phyloP scores from a whole-genome alignment of 2,888 invertebrate species.

The Nomada hirtipes region DNA sequence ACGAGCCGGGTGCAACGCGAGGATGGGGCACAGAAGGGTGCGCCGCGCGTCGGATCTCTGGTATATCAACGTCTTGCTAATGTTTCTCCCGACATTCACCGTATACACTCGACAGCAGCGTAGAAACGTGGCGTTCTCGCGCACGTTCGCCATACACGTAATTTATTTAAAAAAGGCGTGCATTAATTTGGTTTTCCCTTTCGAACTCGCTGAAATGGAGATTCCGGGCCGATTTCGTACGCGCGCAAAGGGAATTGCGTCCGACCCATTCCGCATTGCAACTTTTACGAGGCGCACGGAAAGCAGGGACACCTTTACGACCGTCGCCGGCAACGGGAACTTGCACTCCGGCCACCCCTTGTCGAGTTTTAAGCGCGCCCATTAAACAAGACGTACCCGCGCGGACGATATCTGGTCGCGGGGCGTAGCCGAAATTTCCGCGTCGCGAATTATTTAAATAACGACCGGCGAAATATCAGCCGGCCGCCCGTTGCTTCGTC shows the following conservation, averaged over 20 bases:
- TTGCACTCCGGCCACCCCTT: conserved; percentile 44
- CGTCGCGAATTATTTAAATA: conserved; percentile 56
- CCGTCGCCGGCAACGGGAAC: conserved; percentile 49
- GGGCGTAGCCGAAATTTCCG: conserved; percentile 46
- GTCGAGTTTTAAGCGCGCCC: conserved; percentile 60
- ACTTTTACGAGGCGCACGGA: conserved; percentile 65
- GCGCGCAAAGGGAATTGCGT: conserved; percentile 15
- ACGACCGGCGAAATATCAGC: conserved; percentile 37
- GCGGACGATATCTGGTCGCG: conserved; percentile 26
- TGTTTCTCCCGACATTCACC: conserved; percentile 42
- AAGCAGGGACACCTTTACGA: conserved; percentile 61
- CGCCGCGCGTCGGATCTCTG: conserved; percentile 25
- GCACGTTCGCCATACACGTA: background rate
- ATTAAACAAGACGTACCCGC: conserved; percentile 62
- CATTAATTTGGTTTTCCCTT: background rate
- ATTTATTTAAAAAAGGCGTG: background rate
- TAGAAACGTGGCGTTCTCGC: conserved; percentile 17
- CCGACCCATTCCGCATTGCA: conserved; percentile 29
- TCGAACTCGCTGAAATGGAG: conserved; percentile 14
- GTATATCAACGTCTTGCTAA: conserved; percentile 64
- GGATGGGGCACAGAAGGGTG: conserved; percentile 55
- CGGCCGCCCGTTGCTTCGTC: conserved; percentile 26
- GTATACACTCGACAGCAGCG: conserved; percentile 40
- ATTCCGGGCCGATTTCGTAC: conserved; percentile 15
- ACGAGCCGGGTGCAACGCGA: conserved; percentile 55